Conservation (phyloP, 2,888 invertebrate species). For the Rhingia rostrata region DNA sequence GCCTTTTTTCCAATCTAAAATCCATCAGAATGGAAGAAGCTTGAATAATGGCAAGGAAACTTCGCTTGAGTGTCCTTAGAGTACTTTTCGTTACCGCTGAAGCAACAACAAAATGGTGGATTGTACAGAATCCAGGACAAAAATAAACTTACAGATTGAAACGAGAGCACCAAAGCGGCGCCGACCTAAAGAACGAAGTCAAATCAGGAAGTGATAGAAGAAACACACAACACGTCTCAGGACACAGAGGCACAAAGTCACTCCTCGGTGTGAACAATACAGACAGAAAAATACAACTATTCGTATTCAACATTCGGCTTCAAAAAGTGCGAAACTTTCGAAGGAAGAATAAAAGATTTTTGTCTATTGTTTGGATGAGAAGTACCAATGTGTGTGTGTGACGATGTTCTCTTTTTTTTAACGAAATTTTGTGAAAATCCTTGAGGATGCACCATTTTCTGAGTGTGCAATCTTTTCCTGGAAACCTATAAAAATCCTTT, state of each 20-base stretch:
- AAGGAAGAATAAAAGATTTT: constrained; percentile 23
- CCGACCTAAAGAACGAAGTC: constrained; percentile 20
- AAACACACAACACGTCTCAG: constrained; percentile 44
- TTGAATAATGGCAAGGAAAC: constrained; percentile 65
- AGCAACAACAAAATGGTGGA: constrained; percentile 12
- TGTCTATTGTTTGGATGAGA: constrained; percentile 7
- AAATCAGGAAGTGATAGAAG: constrained; percentile 61
- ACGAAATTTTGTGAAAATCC: constrained; percentile 25
- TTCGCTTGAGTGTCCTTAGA: constrained; percentile 54
- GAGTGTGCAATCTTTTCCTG: constrained; percentile 22
- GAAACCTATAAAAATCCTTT: constrained; percentile 13
- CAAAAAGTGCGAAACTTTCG: constrained; percentile 38
- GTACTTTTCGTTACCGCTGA: constrained; percentile 23
- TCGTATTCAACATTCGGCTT: neutral
- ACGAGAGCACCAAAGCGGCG: constrained; percentile 4
- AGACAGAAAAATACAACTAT: constrained; percentile 5
- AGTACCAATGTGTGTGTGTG: constrained; percentile 3
- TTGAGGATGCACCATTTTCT: constrained; percentile 49
- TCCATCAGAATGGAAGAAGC: constrained; percentile 52
- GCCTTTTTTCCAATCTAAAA: constrained; percentile 2
- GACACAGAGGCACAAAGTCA: constrained; percentile 19
- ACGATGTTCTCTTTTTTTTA: constrained; percentile 47
- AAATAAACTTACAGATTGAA: constrained; percentile 48
- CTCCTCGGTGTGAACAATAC: constrained; percentile 38
- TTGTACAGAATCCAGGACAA: constrained; percentile 38